A percentile compares a stretch with the other conserved stretches of the same genome.
Evolutionary conservation across 2,797 vertebrate species (phyloP).

Genomic region (Tadarida brasiliensis): DNA sequence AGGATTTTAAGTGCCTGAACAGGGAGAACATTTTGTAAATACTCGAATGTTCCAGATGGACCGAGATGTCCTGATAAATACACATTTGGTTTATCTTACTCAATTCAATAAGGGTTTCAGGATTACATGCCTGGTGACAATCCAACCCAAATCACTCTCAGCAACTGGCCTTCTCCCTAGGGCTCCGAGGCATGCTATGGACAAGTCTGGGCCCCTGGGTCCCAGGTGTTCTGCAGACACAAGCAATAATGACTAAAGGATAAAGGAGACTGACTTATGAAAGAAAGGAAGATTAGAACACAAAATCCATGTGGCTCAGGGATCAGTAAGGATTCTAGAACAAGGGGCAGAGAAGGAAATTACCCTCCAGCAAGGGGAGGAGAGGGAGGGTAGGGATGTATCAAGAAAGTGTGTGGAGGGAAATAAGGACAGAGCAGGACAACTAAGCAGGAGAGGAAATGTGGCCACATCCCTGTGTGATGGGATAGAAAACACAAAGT

Average conservation of each 20-base stretch:
- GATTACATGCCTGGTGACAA: conserved; percentile 61
- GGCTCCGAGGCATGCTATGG: background rate
- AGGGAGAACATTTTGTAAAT: conserved; percentile 76
- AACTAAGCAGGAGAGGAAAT: background rate
- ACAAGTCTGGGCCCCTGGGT: background rate
- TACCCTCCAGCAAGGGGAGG: background rate
- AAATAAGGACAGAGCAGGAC: background rate
- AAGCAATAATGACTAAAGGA: background rate
- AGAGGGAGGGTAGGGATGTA: background rate
- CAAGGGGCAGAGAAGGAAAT: conserved; percentile 13
- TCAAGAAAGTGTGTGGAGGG: background rate
- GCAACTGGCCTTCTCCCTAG: conserved; percentile 24
- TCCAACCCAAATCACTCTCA: conserved; percentile 49
- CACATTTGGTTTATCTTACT: conserved; percentile 70
- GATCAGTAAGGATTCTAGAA: conserved; percentile 29
- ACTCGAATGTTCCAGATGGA: conserved; percentile 65
- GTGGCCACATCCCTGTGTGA: background rate
- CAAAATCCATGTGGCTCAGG: conserved; percentile 23
- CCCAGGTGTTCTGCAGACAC: conserved; percentile 47
- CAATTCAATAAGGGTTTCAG: conserved; percentile 73
- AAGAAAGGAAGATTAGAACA: conserved; percentile 59
- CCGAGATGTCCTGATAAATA: conserved; percentile 68
- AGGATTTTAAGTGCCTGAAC: conserved; percentile 57
- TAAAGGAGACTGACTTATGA: conserved; percentile 21
- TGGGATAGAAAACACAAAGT: conserved; percentile 35